Evolutionary conservation across 2,888 invertebrate genomes (phyloP).

Genomic region (Acronicta psi): DNA sequence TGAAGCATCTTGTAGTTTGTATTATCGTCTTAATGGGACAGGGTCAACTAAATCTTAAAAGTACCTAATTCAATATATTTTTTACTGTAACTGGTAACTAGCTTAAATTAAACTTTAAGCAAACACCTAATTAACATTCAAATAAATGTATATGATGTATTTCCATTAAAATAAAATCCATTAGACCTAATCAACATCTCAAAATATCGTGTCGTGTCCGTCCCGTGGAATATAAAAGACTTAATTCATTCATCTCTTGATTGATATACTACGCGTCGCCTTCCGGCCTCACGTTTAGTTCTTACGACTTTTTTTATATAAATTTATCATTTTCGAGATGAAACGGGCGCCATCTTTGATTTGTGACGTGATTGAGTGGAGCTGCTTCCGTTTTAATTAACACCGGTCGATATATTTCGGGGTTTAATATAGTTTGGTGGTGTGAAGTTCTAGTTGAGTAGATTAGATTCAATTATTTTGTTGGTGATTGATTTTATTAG

Average conservation of each 20-base stretch:
- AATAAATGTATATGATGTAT: too few species aligned
- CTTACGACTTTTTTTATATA: constrained; percentile 67
- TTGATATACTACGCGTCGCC: constrained; percentile 69
- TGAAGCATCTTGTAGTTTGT: neutral
- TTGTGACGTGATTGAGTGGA: constrained; percentile 78
- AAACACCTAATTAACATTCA: too few species aligned
- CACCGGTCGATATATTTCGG: constrained; percentile 62
- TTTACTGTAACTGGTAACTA: too few species aligned
- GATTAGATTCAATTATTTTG: constrained; percentile 21
- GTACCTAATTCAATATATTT: too few species aligned
- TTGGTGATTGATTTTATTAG: constrained; percentile 43
- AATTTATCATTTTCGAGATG: constrained; percentile 79
- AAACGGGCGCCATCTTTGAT: constrained; percentile 80
- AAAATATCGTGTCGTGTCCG: constrained; percentile 48
- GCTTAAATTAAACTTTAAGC: too few species aligned
- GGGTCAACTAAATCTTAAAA: too few species aligned
- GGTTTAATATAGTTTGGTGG: constrained; percentile 33
- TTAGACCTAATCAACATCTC: constrained; percentile 36
- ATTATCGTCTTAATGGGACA: too few species aligned
- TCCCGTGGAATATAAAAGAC: constrained; percentile 43
- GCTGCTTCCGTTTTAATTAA: constrained; percentile 74
- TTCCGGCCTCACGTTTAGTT: constrained; percentile 75
- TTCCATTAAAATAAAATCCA: constrained; percentile 24
- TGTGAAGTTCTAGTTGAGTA: constrained; percentile 20
- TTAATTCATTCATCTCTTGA: constrained; percentile 61